Percentiles rank a stretch among this genome's conserved stretches.
Evolutionary conservation across 2,113 vertebrate species (phyloP).

Genomic region (Prunella himalayana): DNA sequence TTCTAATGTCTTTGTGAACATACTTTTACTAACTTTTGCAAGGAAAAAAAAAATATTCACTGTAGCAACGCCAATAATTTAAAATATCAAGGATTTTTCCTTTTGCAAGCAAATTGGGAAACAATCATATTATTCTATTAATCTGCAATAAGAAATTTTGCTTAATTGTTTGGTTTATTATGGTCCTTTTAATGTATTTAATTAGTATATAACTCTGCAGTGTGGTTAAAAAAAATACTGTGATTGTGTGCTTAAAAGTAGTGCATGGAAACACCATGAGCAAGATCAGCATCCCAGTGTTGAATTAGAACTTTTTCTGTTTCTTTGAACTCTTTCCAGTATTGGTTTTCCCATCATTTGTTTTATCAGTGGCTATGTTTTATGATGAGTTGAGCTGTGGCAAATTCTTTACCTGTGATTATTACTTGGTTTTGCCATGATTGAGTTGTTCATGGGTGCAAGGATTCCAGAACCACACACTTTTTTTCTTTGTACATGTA

Average conservation of each 20-base stretch:
- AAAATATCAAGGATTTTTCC: background rate
- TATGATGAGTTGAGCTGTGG: background rate
- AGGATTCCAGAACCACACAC: background rate
- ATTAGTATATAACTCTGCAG: background rate
- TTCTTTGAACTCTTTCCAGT: background rate
- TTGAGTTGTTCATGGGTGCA: background rate
- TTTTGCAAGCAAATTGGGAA: background rate
- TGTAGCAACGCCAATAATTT: background rate
- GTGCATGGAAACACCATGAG: background rate
- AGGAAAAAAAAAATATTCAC: fast-evolving
- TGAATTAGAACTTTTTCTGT: background rate
- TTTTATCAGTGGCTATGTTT: background rate
- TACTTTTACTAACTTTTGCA: background rate
- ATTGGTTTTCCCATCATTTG: background rate
- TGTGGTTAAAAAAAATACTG: background rate
- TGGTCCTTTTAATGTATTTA: background rate
- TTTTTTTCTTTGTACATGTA: background rate
- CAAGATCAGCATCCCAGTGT: background rate
- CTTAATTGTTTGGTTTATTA: background rate
- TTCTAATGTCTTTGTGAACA: background rate
- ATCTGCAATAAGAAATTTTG: background rate
- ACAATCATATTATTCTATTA: background rate
- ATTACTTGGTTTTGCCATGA: background rate
- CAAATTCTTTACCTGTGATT: background rate
- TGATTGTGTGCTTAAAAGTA: background rate